Evolutionary conservation across 2,797 vertebrate genomes (phyloP), one percentile per base, ranked within the genome.

Genomic region (Lycodopsis pacificus): DNA sequence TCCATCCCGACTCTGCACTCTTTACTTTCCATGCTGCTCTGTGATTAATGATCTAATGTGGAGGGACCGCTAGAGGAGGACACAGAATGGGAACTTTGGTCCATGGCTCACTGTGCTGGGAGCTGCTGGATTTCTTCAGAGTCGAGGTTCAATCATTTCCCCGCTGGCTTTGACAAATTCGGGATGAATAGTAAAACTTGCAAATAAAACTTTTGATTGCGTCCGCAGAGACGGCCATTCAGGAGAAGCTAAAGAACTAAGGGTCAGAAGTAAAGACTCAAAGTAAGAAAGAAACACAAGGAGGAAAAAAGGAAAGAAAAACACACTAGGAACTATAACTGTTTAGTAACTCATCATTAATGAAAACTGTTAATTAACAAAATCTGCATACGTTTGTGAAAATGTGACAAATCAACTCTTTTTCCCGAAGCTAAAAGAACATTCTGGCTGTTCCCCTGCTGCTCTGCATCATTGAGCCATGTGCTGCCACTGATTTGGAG

Each of bases 41-140:
- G 84, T 92, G 90, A 91, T 93, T 93, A 93, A 93, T 88, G 86
- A 87, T 78, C 69, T 79, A 84, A 83, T 77, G 73, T 44, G 56
- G 38, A 79, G 65, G 79, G 56, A 72, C 44, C 1, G 64, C 79
- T 67, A 70, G 69, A 78, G 65, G 65, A 87, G 67, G 74, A 80
- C 58, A 77, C 71, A 20, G 65, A 80, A 51, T 46, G 76, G 82
- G 69, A 80, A 85, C 77, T 82, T 81, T 75, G 73, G 67, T 77
- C 54, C 53, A 59, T 0, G 65, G 70, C 58, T 86, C 79, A 36
- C 59, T 69, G 61, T 51, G 61, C 64, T 65, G 63, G 65, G 86
- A 85, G 76, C 77, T 44, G 77, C 69, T 57, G 72, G 56, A 73
- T 51, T 22, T 48, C 63, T 82, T 56, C 14, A 1, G 69, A 79